A percentile compares a stretch with the other conserved stretches of the same genome.
phyloP scores from a whole-genome alignment of 2,797 vertebrate genomes.

The Echeneis naucrates region DNA sequence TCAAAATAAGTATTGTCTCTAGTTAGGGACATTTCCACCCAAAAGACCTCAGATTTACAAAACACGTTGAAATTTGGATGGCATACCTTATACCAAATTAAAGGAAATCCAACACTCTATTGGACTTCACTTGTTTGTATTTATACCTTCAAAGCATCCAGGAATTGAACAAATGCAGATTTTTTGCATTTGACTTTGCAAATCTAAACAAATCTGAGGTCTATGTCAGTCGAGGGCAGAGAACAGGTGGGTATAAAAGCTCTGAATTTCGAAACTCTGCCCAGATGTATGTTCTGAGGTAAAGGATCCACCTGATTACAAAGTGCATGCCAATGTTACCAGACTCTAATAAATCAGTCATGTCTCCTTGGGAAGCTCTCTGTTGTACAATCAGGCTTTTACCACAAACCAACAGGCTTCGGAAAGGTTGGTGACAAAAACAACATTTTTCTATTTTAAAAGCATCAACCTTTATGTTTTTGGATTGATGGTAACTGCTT shows the following conservation, averaged over 20 bases:
- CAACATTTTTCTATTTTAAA: conserved; percentile 81
- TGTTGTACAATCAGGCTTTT: conserved; percentile 89
- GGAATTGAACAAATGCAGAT: background rate
- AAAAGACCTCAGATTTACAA: conserved; percentile 83
- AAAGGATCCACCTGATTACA: conserved; percentile 64
- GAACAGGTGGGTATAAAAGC: conserved; percentile 93
- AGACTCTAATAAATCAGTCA: conserved; percentile 81
- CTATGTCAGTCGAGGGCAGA: conserved; percentile 80
- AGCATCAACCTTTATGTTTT: conserved; percentile 91
- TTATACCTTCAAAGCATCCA: background rate
- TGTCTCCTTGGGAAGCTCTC: conserved; percentile 87
- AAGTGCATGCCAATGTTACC: conserved; percentile 80
- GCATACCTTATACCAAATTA: background rate
- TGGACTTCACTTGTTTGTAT: background rate
- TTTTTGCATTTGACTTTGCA: background rate
- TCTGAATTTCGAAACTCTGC: conserved; percentile 84
- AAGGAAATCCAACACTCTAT: background rate
- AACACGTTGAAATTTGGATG: conserved; percentile 27
- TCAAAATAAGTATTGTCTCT: conserved; percentile 72
- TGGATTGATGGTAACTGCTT: conserved; percentile 92
- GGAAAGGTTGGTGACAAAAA: conserved; percentile 90
- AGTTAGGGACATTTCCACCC: conserved; percentile 51
- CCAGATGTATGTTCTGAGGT: conserved; percentile 87
- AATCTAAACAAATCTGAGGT: conserved; percentile 86
- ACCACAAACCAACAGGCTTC: conserved; percentile 92